phyloP scores from a whole-genome alignment of 2,888 invertebrate genomes.

The Euplagia quadripunctaria region DNA sequence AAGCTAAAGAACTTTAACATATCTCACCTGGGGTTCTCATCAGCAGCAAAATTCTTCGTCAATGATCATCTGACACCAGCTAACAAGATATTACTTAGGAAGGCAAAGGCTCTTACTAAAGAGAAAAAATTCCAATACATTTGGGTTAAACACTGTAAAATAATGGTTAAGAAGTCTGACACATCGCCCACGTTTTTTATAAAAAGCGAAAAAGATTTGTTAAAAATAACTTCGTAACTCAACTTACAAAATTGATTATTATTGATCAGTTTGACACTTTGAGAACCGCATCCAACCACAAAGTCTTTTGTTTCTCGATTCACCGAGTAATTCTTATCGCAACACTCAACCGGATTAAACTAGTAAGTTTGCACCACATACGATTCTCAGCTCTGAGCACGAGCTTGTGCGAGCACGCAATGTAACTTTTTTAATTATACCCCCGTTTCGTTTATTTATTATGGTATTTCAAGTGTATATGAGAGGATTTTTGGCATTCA shows the following conservation, averaged over 20 bases:
- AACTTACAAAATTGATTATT: too few species aligned
- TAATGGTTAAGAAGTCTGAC: slow-evolving; percentile 8
- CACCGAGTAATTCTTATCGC: too few species aligned
- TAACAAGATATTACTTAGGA: neutral
- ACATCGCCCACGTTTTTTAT: neutral
- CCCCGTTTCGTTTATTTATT: too few species aligned
- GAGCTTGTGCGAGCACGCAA: too few species aligned
- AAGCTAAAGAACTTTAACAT: neutral
- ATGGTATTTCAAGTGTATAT: too few species aligned
- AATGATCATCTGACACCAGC: slow-evolving; percentile 11
- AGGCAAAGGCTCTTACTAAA: slow-evolving; percentile 10
- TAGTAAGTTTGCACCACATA: too few species aligned
- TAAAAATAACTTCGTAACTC: neutral
- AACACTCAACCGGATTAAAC: too few species aligned
- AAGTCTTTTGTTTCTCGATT: neutral
- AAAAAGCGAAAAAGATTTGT: neutral
- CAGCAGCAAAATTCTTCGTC: neutral
- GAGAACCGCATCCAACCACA: too few species aligned
- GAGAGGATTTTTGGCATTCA: too few species aligned
- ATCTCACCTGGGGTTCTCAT: neutral
- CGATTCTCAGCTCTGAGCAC: too few species aligned
- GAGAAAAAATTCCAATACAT: slow-evolving; percentile 8
- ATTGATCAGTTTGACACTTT: too few species aligned
- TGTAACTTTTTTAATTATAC: too few species aligned
- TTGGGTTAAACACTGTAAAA: slow-evolving; percentile 10